Percentiles rank a stretch among this genome's conserved stretches.
phyloP scores from a whole-genome alignment of 1,140 invertebrate genomes.

The Cataglyphis hispanica region DNA sequence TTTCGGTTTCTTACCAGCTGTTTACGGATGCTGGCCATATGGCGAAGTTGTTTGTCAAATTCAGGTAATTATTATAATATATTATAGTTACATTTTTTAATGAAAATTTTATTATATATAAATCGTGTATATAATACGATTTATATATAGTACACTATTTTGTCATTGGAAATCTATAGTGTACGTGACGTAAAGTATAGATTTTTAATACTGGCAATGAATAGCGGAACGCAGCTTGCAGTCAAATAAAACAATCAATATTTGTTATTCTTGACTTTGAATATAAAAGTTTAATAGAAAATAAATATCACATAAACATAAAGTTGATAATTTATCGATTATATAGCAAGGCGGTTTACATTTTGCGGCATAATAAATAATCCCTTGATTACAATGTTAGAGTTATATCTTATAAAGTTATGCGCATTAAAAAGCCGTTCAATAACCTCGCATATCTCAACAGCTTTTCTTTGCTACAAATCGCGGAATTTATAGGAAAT shows the following conservation, averaged over 20 bases:
- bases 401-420: slow-evolving; percentile 11
- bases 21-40: slow-evolving; percentile 95
- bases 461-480: slow-evolving; percentile 47
- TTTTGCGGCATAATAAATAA: not conserved
- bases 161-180: no score
- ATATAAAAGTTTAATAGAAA: not conserved
- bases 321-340: not conserved
- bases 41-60: slow-evolving; percentile 95
- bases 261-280: not conserved
- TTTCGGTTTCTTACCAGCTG: slow-evolving; percentile 92
- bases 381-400: slow-evolving; percentile 5
- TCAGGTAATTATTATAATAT: slow-evolving; percentile 88
- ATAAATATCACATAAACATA: not conserved
- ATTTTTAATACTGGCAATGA: no score
- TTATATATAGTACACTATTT: not conserved
- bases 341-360: not conserved
- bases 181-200: no score
- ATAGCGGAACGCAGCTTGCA: no score
- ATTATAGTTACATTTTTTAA: not conserved
- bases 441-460: slow-evolving; percentile 18
- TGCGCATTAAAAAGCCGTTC: slow-evolving; percentile 31
- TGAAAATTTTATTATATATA: not conserved
- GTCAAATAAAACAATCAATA: not conserved
- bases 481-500: slow-evolving; percentile 67
- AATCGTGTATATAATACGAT: not conserved